These are phyloP conservation scores for Oscheius myriophilus DNA, from an alignment of 2,888 invertebrate species.

Conservation along the genomic window DNA sequence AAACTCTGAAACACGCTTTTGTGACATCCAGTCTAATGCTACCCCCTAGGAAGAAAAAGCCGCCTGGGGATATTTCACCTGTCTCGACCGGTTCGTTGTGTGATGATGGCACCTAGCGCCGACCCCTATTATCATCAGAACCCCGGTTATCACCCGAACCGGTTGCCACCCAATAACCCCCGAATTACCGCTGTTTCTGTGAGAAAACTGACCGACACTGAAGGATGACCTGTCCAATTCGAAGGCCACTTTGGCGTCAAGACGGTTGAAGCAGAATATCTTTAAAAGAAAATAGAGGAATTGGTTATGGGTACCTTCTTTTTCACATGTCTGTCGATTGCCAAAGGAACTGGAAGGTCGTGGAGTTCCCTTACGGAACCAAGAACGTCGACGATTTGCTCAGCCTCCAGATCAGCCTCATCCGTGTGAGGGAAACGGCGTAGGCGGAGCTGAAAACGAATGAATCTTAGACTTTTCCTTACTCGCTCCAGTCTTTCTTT, in stretches of 20 bases:
- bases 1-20: too few relatives aligned
- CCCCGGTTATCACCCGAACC: constrained; percentile 24
- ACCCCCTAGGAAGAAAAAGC: neutral
- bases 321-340: constrained; percentile 44
- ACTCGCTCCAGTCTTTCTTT: too few relatives aligned
- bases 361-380: constrained; percentile 40
- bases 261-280: constrained; percentile 42
- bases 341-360: constrained; percentile 33
- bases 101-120: constrained; percentile 7
- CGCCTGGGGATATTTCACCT: constrained; percentile 10
- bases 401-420: constrained; percentile 43
- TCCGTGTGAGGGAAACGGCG: constrained; percentile 35
- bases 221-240: constrained; percentile 48
- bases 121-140: constrained; percentile 25
- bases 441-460: constrained; percentile 24
- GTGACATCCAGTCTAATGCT: too few relatives aligned
- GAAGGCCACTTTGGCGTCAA: constrained; percentile 43
- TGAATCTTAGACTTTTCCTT: too few relatives aligned
- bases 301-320: constrained; percentile 33
- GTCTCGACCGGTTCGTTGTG: constrained; percentile 7
- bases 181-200: neutral
- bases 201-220: constrained; percentile 35
- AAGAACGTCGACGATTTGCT: constrained; percentile 45
- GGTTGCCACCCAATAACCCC: neutral
- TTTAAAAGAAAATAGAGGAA: constrained; percentile 19